Evolutionary conservation across 2,113 vertebrate genomes (phyloP), one percentile per base, ranked within the genome.

Genomic region (Tragelaphus scriptus): DNA sequence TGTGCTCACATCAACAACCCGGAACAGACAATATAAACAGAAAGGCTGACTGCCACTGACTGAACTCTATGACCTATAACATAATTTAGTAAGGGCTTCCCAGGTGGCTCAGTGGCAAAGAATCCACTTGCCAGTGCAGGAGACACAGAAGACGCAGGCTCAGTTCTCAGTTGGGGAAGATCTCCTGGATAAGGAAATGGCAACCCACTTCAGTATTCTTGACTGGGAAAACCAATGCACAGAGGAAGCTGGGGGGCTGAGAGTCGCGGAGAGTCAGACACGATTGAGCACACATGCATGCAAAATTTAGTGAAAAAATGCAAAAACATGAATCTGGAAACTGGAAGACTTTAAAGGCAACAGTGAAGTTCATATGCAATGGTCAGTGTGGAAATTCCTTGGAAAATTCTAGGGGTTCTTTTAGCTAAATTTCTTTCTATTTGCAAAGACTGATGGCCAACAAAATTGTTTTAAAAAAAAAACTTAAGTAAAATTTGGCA

Each of bases 251-350:
- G 12, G 21, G 36, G 6, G 23, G 23, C 12, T 77, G 23, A 77
- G 71, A 23, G 71, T 44, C 3, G 0, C 71, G 26, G 23, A 71
- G 68, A 77, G 23, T 77, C 40, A 44, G 40, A 77, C 23, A 77
- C 0, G 0, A 44, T 0, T 44, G 40, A 44, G 23, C 40, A 26
- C 40, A 26, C 23, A 44, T 2, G 0, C 36, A 15, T 14, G 40
- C 23, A 77, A 15, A 25, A 77, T 77, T 77, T 77, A 77, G 71
- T 44, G 68, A 59, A 94, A 94, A 77, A 87, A 68, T 25, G 28
- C 49, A 79, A 93, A 95, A 53, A 40, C 2, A 3, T 51, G n/a
- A 71, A 82, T 77, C 65, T 58, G 58, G 68, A 94, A 63, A 94
- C 9, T 23, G 86, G 49, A 91, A 71, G 40, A 49, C 8, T 17